These are phyloP conservation scores for Coregonus sp. DNA, from an alignment of 2,797 vertebrate genomes.

Conservation along the genomic window DNA sequence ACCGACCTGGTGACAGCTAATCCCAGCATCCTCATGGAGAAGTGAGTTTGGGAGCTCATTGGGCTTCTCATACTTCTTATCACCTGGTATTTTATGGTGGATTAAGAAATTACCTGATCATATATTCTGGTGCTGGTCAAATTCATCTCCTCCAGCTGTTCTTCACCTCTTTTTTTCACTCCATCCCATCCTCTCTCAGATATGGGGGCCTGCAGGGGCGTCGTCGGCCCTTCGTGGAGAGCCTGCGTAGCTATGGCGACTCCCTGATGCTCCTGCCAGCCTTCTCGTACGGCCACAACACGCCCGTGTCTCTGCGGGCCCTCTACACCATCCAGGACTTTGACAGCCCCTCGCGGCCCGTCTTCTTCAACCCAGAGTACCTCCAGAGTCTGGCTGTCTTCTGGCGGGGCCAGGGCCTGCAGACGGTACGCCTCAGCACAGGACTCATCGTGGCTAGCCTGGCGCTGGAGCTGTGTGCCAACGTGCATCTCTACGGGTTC, in stretches of 20 bases:
- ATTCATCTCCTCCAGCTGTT: neutral
- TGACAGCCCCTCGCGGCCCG: constrained; percentile 65
- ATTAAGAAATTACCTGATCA: neutral
- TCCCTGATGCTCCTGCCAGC: constrained; percentile 80
- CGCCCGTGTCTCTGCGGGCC: constrained; percentile 82
- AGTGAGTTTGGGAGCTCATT: constrained; percentile 73
- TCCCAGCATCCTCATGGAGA: constrained; percentile 86
- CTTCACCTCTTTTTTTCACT: constrained; percentile 15
- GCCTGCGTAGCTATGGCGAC: constrained; percentile 77
- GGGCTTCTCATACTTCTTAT: neutral
- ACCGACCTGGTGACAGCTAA: constrained; percentile 91
- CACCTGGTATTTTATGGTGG: neutral
- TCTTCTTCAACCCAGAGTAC: constrained; percentile 89
- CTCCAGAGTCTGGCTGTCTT: constrained; percentile 81
- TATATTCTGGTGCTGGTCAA: neutral
- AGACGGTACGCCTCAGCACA: constrained; percentile 79
- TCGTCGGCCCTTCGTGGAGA: constrained; percentile 81
- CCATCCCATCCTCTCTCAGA: constrained; percentile 61
- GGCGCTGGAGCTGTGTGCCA: constrained; percentile 85
- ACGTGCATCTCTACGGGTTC: constrained; percentile 90
- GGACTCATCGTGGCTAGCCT: constrained; percentile 88
- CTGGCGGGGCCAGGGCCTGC: constrained; percentile 85
- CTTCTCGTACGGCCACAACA: constrained; percentile 86
- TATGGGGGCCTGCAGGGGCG: constrained; percentile 80
- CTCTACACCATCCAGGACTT: constrained; percentile 83